Evolutionary conservation across 2,797 vertebrate genomes (phyloP).

Genomic region (Brotula barbata): DNA sequence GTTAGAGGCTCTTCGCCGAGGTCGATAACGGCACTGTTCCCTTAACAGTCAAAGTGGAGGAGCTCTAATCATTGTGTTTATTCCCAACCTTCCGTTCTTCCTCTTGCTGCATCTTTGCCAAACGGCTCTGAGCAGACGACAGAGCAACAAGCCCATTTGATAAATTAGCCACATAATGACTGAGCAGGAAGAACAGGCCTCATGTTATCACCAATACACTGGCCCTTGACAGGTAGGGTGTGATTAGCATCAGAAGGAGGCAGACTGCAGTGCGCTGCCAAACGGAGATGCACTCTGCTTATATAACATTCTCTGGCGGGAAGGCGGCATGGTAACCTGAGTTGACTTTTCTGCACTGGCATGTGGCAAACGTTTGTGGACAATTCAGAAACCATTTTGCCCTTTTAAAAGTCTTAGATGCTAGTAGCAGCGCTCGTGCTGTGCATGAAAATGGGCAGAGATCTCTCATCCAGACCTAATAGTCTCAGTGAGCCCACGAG

Average conservation of each 20-base stretch:
- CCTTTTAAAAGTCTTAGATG: conserved; percentile 23
- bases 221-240: conserved; percentile 58
- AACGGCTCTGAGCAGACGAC: conserved; percentile 49
- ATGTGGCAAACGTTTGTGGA: conserved; percentile 32
- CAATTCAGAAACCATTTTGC: conserved; percentile 30
- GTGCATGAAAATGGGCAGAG: conserved; percentile 49
- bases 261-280: conserved; percentile 37
- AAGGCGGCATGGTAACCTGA: conserved; percentile 45
- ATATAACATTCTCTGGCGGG: conserved; percentile 20
- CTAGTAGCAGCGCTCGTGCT: conserved; percentile 10
- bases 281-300: conserved; percentile 52
- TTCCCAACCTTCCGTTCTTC: conserved; percentile 44
- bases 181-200: conserved; percentile 68
- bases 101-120: conserved; percentile 5
- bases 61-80: conserved; percentile 17
- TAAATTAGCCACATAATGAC: conserved; percentile 67
- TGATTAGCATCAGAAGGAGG: conserved; percentile 68
- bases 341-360: conserved; percentile 23
- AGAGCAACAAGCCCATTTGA: conserved; percentile 56
- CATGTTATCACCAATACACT: conserved; percentile 60
- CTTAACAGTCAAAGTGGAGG: conserved; percentile 17
- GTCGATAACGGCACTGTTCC: neutral
- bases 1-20: neutral
- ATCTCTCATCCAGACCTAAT: conserved; percentile 58
- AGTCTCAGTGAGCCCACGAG: conserved; percentile 59